Conservation (phyloP, 1,140 invertebrate species). For the Chrysoperla carnea region DNA sequence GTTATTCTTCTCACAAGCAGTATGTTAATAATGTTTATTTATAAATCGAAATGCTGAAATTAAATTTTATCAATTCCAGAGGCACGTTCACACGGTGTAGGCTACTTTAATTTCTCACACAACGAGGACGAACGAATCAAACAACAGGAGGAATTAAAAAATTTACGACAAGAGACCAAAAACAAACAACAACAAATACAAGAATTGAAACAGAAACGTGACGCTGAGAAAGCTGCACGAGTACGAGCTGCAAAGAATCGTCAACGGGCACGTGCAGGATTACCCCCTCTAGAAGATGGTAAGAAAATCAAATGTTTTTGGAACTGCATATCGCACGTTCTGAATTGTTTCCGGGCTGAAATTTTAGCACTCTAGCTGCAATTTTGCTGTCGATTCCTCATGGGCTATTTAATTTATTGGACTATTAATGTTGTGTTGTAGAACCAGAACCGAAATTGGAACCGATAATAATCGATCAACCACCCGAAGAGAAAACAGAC, state of each 20-base stretch:
- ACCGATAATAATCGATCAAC: constrained; percentile 21
- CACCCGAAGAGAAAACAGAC: constrained; percentile 15
- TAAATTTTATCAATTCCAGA: too few species aligned
- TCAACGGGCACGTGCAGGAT: constrained; percentile 53
- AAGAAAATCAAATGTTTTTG: constrained; percentile 3
- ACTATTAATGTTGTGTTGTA: too few species aligned
- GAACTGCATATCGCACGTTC: constrained; percentile 1
- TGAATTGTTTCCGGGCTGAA: constrained; percentile 2
- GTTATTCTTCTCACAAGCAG: too few species aligned
- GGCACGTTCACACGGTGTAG: constrained; percentile 73
- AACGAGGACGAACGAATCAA: constrained; percentile 55
- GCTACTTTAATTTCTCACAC: constrained; percentile 73
- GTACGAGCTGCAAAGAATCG: constrained; percentile 60
- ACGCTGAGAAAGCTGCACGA: constrained; percentile 51
- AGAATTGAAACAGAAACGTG: constrained; percentile 39
- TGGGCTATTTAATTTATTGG: neutral
- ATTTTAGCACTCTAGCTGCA: constrained; percentile 20
- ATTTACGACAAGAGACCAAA: constrained; percentile 51
- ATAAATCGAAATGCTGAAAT: too few species aligned
- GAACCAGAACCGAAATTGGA: constrained; percentile 26
- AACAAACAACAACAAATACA: constrained; percentile 44
- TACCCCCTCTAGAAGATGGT: constrained; percentile 37
- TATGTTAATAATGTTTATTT: too few species aligned
- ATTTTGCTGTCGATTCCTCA: neutral
- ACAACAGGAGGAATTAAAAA: constrained; percentile 58